Evolutionary conservation across 2,797 vertebrate genomes (phyloP).

Genomic region (Tapera naevia): DNA sequence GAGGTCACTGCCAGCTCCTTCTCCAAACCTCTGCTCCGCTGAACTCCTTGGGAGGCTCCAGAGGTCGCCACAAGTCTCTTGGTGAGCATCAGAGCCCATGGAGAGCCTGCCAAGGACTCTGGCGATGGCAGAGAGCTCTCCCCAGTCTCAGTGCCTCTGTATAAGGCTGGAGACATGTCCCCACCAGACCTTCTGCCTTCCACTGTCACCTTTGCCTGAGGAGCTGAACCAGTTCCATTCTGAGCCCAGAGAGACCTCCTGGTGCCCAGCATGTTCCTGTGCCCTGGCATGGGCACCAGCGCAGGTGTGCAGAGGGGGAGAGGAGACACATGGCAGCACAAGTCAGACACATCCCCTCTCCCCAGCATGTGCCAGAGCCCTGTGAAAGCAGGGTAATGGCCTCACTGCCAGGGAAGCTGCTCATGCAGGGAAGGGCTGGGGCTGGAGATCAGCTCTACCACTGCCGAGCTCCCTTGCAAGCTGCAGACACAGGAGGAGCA

Average conservation of each 20-base stretch:
- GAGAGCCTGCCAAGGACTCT: neutral
- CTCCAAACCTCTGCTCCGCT: accelerated
- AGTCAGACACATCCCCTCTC: neutral
- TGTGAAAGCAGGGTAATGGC: neutral
- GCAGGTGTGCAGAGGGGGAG: neutral
- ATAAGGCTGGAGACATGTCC: neutral
- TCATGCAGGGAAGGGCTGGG: accelerated
- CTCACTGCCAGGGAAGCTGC: neutral
- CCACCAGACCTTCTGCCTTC: neutral
- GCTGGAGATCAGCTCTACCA: neutral
- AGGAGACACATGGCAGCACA: accelerated
- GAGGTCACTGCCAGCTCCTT: neutral
- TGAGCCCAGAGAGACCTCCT: accelerated
- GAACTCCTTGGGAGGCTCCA: neutral
- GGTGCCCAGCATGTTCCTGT: accelerated
- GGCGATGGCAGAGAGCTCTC: neutral
- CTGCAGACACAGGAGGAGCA: neutral
- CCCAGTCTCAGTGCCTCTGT: neutral
- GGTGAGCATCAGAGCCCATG: accelerated
- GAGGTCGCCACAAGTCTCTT: neutral
- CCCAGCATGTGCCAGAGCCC: accelerated
- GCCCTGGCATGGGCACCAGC: accelerated
- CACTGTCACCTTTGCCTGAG: neutral
- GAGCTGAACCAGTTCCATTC: neutral
- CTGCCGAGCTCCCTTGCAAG: accelerated